Percentiles rank a stretch among this genome's conserved stretches.
Evolutionary conservation across 1,140 invertebrate species (phyloP).

Genomic region (Conus ventricosus): DNA sequence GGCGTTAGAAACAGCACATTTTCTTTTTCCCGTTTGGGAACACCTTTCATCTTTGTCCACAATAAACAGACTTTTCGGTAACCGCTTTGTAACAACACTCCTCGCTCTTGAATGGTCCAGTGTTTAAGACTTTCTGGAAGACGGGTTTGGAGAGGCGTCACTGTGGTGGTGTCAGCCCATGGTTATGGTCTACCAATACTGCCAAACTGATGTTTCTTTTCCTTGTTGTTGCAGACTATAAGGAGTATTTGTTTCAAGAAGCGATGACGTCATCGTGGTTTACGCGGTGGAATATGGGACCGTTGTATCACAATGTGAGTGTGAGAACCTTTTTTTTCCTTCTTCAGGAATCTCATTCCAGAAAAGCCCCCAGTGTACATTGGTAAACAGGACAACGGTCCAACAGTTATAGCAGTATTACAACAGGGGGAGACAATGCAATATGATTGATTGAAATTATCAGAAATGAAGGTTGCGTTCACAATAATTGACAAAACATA

Average conservation of each 20-base stretch:
- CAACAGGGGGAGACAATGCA: background rate
- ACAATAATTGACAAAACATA: too few relatives aligned
- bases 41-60: background rate
- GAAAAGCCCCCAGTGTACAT: too few relatives aligned
- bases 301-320: background rate
- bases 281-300: background rate
- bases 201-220: background rate
- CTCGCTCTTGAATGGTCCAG: background rate
- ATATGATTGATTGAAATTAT: too few relatives aligned
- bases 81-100: background rate
- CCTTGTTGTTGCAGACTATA: background rate
- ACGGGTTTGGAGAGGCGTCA: background rate
- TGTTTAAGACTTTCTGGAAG: background rate
- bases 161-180: background rate
- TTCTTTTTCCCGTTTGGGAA: too few relatives aligned
- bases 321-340: background rate
- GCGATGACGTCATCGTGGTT: background rate
- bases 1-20: too few relatives aligned
- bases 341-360: too few relatives aligned
- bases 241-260: background rate
- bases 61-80: background rate
- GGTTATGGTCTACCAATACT: background rate
- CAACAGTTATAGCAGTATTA: slow-evolving; percentile 6
- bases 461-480: too few relatives aligned
- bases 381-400: too few relatives aligned